phyloP scores from a whole-genome alignment of 2,888 invertebrate genomes.

The Neocrepidodera transversa region DNA sequence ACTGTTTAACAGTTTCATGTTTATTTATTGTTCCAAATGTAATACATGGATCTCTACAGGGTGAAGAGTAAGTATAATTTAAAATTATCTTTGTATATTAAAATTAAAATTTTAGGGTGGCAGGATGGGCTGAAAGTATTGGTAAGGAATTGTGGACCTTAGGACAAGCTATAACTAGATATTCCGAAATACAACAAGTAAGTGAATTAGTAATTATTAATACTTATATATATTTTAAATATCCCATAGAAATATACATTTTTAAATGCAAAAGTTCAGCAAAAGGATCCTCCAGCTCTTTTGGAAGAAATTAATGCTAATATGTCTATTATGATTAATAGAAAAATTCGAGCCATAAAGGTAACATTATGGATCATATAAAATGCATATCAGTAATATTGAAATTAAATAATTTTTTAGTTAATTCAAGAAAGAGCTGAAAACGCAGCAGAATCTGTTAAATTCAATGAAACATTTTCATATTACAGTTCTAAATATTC shows the following conservation, averaged over 20 bases:
- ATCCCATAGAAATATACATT: slow-evolving; percentile 75
- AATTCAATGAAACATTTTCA: slow-evolving; percentile 59
- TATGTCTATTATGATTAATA: slow-evolving; percentile 83
- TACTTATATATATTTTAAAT: slow-evolving; percentile 10
- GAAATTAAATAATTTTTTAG: slow-evolving; percentile 57
- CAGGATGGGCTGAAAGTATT: slow-evolving; percentile 79
- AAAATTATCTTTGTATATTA: neutral
- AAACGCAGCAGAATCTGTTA: slow-evolving; percentile 67
- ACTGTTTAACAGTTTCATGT: neutral
- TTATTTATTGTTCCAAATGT: slow-evolving; percentile 9
- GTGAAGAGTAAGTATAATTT: slow-evolving; percentile 26
- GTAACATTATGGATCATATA: slow-evolving; percentile 63
- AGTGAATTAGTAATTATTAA: too few relatives aligned
- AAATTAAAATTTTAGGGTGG: slow-evolving; percentile 68
- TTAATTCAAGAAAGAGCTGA: slow-evolving; percentile 83
- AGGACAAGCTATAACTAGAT: slow-evolving; percentile 78
- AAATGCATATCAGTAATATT: neutral
- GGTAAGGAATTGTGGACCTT: slow-evolving; percentile 83
- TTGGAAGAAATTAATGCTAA: slow-evolving; percentile 81
- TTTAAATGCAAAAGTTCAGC: slow-evolving; percentile 79
- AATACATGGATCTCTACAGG: slow-evolving; percentile 18
- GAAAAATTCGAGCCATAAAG: slow-evolving; percentile 89
- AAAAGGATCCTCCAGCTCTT: slow-evolving; percentile 80
- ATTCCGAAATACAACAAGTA: slow-evolving; percentile 77
- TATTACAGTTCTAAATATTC: slow-evolving; percentile 89